Evolutionary conservation across 2,797 vertebrate genomes (phyloP).

Genomic region (Aphelocoma californica): DNA sequence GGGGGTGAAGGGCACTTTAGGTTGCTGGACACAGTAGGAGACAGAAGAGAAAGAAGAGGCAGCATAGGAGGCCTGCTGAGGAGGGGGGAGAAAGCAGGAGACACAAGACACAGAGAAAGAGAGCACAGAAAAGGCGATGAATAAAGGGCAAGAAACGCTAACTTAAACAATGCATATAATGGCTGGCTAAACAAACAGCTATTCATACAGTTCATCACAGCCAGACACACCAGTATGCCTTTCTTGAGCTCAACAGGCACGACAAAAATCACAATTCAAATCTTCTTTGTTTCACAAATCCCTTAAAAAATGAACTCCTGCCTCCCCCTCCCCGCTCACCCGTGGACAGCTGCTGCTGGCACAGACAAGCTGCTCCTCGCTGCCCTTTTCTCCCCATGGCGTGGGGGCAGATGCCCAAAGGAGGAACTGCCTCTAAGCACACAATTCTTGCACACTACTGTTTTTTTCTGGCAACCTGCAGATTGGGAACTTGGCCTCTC

Average conservation of each 20-base stretch:
- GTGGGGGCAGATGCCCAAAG: neutral
- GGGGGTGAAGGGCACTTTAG: constrained; percentile 85
- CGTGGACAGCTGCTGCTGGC: neutral
- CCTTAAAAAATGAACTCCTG: neutral
- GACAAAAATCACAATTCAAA: constrained; percentile 10
- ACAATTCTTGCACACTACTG: fast-evolving
- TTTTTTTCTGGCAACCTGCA: neutral
- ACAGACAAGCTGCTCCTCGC: neutral
- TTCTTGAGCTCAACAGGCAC: neutral
- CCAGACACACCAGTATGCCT: constrained; percentile 13
- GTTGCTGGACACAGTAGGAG: constrained; percentile 96
- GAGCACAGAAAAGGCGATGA: constrained; percentile 66
- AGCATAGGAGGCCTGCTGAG: constrained; percentile 88
- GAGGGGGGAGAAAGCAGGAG: constrained; percentile 51
- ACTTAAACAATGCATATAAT: constrained; percentile 42
- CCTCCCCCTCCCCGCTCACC: neutral
- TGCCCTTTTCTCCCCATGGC: neutral
- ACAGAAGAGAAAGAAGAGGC: constrained; percentile 95
- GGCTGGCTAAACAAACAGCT: constrained; percentile 41
- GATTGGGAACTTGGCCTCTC: neutral
- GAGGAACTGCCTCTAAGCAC: neutral
- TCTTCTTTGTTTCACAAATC: constrained; percentile 35
- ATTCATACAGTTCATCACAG: constrained; percentile 2
- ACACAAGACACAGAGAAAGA: constrained; percentile 58
- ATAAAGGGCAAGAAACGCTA: neutral